Evolutionary conservation across 1,140 invertebrate genomes (phyloP), one percentile per base, ranked within the genome.

Genomic region (Drosophila kohkoa): DNA sequence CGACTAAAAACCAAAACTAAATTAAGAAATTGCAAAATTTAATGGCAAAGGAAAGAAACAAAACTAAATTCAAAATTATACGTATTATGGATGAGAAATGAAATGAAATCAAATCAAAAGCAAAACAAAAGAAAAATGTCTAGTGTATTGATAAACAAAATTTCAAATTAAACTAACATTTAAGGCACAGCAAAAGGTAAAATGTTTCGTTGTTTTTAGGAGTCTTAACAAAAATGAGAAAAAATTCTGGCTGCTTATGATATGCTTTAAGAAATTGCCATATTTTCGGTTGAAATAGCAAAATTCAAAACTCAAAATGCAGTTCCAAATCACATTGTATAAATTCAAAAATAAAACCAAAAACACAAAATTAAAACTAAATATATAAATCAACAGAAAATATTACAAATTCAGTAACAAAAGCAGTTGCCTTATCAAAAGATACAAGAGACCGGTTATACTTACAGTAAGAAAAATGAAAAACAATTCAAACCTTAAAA

Each of bases 121-220:
- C 20, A 75, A 77, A 43, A 73, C 8, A 74, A 38, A 77, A 43
- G 70, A 8, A 74, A 38, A 75, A 68, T 58, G 75, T 79, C 79
- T 82, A 87, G 79, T 38, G 67, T 70, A 72, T 75, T 76, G 38
- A 60, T 75, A 69, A 65, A 68, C 13, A 20, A 79, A 78, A 78
- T 68, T 85, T 80, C 68, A 28, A 68, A 85, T 75, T 68, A 70
- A 79, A 70, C 46, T 85, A 81, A 66, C 55, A 77, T 63, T 90
- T 89, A 90, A 81, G 81, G 87, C 71, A 86, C 80, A 88, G 76
- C 82, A 71, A 89, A 90, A 89, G 51, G 46, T 25, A 67, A 64
- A 77, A 80, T 72, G 79, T 90, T 90, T 92, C 69, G 90, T 92
- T 92, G 90, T 92, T 92, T 92, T 92, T 92, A 92, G 90, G 90